Percentiles rank a stretch among this genome's conserved stretches.
phyloP scores from a whole-genome alignment of 1,140 invertebrate species.

The Theocolax elegans region DNA sequence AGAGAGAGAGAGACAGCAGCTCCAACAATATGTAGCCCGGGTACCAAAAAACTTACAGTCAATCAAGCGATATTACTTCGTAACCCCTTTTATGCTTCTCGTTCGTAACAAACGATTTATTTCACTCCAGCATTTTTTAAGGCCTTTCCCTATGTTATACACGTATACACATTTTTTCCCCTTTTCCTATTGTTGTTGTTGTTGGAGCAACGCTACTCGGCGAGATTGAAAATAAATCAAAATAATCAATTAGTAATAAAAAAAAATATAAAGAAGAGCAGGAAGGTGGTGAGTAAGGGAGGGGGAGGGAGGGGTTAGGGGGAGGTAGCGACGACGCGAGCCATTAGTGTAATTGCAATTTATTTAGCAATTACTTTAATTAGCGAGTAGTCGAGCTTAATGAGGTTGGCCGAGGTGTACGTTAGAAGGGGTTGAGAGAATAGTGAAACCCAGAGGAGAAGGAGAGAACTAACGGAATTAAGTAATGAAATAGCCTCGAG shows the following conservation, averaged over 20 bases:
- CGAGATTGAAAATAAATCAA: slow-evolving; percentile 39
- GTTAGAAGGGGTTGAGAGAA: slow-evolving; percentile 38
- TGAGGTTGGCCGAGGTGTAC: slow-evolving; percentile 44
- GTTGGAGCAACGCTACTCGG: slow-evolving; percentile 26
- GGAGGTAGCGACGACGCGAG: slow-evolving; percentile 49
- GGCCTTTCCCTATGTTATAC: too few relatives aligned
- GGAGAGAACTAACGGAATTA: slow-evolving; percentile 62
- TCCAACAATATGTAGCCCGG: not conserved
- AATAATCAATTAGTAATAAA: slow-evolving; percentile 38
- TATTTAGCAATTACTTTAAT: slow-evolving; percentile 69
- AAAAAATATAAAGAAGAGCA: slow-evolving; percentile 12
- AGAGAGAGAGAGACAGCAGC: too few relatives aligned
- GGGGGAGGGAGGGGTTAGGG: not conserved
- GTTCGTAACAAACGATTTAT: slow-evolving; percentile 32
- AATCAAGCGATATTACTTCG: slow-evolving; percentile 40
- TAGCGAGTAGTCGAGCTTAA: slow-evolving; percentile 58
- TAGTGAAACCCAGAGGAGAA: slow-evolving; percentile 39
- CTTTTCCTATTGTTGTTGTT: too few relatives aligned
- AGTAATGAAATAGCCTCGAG: slow-evolving; percentile 67
- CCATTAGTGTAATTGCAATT: slow-evolving; percentile 68
- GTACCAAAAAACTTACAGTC: slow-evolving; percentile 31
- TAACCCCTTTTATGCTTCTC: slow-evolving; percentile 28
- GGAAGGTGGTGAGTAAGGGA: too few relatives aligned
- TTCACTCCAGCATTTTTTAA: too few relatives aligned
- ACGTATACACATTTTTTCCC: too few relatives aligned